Evolutionary conservation across 2,888 invertebrate species (phyloP), one percentile per base, ranked within the genome.

Genomic region (Agrilus mali): DNA sequence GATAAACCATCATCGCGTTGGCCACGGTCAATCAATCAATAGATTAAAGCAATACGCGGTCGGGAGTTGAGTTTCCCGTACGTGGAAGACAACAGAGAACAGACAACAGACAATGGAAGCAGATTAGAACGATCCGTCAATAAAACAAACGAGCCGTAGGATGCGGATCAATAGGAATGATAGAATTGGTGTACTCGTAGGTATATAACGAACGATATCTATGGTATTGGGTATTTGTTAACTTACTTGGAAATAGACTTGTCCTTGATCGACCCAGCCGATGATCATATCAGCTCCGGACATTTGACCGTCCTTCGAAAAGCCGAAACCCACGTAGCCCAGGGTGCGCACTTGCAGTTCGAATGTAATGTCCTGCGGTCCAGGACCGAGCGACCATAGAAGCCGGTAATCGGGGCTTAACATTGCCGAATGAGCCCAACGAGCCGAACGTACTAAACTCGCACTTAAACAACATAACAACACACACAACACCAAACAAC

Each of bases 301-400:
- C 78, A 86, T 81, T 53, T 79, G 77, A 49, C 86, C 85, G 60
- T 79, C 82, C 43, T 77, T 77, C 53, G 87, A 87, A 66, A 92
- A 86, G 46, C 92, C 93, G 57, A 92, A 77, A 35, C 86, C 89
- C 50, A 92, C 80, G 66, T 87, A 92, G 53, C 92, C 92, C 57
- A 76, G 74, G 47, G 88, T 87, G 67, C 76, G 78, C 61, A 85
- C 88, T 68, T 86, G 86, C 61, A 88, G 72, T 64, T 86, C 81
- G 65, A 89, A 86, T 55, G 82, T 85, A 59, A 88, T 81, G 65
- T 84, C 83, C 61, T 80, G 78, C 42, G 74, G 71, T 42, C 68
- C 69, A 57, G 84, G 82, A 5, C 75, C 73, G 60, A 80, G 75
- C 57, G 82, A 82, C 86, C 86, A 86, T 58, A 85, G 71, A 48